A percentile compares a stretch with the other conserved stretches of the same genome.
Conservation (phyloP, 2,797 vertebrate species). For the Apogon talboti region DNA sequence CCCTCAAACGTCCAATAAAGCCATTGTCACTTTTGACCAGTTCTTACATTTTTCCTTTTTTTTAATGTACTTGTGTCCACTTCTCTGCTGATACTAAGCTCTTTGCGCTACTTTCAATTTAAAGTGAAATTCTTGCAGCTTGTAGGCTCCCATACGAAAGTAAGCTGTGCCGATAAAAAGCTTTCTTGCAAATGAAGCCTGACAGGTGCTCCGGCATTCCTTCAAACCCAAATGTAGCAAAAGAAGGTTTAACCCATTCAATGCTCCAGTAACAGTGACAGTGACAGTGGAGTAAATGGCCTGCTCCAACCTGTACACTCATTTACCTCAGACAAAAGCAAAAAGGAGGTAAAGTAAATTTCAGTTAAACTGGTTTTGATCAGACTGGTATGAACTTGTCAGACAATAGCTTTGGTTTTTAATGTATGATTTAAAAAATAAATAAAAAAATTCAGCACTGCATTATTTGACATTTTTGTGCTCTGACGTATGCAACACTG, state of each 20-base stretch:
- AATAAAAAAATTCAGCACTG: background rate
- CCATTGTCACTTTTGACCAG: constrained; percentile 19
- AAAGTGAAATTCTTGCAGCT: constrained; percentile 24
- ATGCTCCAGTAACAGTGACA: background rate
- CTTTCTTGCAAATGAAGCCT: constrained; percentile 31
- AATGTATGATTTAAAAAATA: background rate
- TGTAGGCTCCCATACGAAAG: constrained; percentile 11
- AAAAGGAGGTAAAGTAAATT: constrained; percentile 2
- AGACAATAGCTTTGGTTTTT: constrained; percentile 1
- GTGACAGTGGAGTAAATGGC: background rate
- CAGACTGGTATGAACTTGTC: background rate
- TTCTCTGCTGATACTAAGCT: background rate
- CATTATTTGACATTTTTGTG: background rate
- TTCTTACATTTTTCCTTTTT: constrained; percentile 13
- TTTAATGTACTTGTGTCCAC: background rate
- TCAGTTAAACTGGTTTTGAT: constrained; percentile 49
- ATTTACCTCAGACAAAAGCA: background rate
- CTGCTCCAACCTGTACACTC: constrained; percentile 3
- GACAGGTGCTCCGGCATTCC: constrained; percentile 58
- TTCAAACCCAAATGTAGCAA: constrained; percentile 18
- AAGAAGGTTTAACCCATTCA: constrained; percentile 20
- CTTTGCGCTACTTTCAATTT: background rate
- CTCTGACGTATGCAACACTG: background rate
- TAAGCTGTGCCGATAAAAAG: constrained; percentile 12
- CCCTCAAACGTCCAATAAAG: constrained; percentile 65